Evolutionary conservation across 2,797 vertebrate genomes (phyloP).

Genomic region (Hypotaenidia okinawae): DNA sequence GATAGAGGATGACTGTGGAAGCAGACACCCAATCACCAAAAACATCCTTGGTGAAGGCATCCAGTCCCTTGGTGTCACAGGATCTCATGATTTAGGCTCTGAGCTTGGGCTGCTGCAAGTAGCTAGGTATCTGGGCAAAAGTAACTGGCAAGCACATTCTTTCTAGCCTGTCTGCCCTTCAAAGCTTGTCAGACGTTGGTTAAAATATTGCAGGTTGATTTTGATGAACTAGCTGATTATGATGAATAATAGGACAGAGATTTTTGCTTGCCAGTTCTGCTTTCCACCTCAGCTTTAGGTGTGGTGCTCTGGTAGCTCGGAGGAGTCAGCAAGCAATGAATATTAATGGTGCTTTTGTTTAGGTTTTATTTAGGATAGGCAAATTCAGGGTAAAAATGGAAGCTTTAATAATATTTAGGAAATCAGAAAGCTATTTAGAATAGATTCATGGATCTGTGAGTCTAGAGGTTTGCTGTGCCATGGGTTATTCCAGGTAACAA

Average conservation of each 20-base stretch:
- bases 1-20: background rate
- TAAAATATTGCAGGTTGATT: background rate
- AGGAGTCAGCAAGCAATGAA: background rate
- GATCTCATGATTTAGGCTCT: background rate
- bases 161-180: background rate
- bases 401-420: background rate
- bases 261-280: background rate
- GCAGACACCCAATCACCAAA: background rate
- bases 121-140: background rate
- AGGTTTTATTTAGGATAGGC: background rate
- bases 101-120: background rate
- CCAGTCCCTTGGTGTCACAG: accelerated
- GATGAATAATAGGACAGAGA: background rate
- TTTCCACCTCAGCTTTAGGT: background rate
- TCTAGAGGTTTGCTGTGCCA: background rate
- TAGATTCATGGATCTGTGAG: background rate
- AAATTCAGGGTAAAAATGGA: background rate
- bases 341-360: background rate
- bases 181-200: background rate
- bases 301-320: background rate
- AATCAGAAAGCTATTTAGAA: background rate
- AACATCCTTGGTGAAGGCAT: background rate
- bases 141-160: background rate
- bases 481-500: background rate
- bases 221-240: background rate